Evolutionary conservation across 2,888 invertebrate genomes (phyloP), one percentile per base, ranked within the genome.

Genomic region (Macaria liturata): DNA sequence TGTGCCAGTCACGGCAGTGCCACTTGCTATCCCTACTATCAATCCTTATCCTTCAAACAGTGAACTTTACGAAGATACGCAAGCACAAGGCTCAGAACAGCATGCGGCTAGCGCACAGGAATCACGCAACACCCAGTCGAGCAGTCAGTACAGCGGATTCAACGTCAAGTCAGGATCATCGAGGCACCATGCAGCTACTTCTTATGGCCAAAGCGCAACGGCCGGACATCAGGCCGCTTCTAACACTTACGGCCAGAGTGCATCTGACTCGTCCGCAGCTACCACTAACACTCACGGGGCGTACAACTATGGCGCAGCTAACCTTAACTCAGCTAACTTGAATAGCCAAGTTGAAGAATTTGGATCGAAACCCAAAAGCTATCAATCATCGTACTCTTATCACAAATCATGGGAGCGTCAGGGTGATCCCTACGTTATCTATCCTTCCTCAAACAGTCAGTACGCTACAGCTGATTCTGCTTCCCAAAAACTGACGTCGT

Each of bases 331-430:
- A 32, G 51, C 44, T 3, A 60, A 72, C 65, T 58, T 71, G 50
- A 71, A 70, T 47, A 73, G 70, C 60, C 72, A 78, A 59, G 74
- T 81, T 37, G 80, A 78, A 58, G 64, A 73, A 62, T 49, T 75
- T 34, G 75, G 68, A 64, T 61, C 76, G 1, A 81, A 75, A 59
- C 92, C 92, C 9, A 91, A 91, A 77, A 82, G 81, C 72, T 92
- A 91, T 67, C 87, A 91, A 9, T 91, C 91, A 32, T 88, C 91
- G 30, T 92, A 91, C 74, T 86, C 92, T 4, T 92, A 92, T 65
- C 91, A 92, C 59, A 92, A 92, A 69, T 83, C 92, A 32, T 92
- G 92, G 92, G 92, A 92, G 68, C 84, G 84, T 55, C 91, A 88
- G 69, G 92, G 92, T 31, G 91, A 91, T 67, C 92, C 92, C 6